phyloP scores from a whole-genome alignment of 2,888 invertebrate genomes.

The Caprella mutica region DNA sequence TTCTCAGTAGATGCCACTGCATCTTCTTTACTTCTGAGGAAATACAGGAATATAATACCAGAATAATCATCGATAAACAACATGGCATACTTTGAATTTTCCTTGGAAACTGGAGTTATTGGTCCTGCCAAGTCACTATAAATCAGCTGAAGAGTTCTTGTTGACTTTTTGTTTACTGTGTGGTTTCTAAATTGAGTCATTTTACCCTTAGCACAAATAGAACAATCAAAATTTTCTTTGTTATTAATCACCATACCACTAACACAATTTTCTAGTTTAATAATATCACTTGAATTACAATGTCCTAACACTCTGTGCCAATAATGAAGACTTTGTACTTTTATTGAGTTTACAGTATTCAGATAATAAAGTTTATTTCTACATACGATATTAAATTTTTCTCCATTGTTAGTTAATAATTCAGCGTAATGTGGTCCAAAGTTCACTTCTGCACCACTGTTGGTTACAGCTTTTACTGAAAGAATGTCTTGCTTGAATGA shows the following conservation, averaged over 20 bases:
- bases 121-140: background rate
- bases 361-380: background rate
- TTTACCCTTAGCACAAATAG: slow-evolving; percentile 12
- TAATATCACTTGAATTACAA: no score
- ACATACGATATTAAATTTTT: background rate
- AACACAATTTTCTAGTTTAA: no score
- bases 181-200: no score
- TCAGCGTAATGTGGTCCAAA: background rate
- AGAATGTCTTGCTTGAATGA: slow-evolving; percentile 7
- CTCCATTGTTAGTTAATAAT: background rate
- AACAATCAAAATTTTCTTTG: slow-evolving; percentile 9
- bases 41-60: background rate
- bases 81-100: background rate
- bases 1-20: no score
- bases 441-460: background rate
- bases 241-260: no score
- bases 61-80: background rate
- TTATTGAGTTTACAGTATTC: slow-evolving; percentile 1
- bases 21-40: background rate
- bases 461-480: slow-evolving; percentile 5
- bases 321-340: no score
- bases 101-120: background rate
- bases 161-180: no score
- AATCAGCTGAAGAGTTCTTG: no score
- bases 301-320: no score